Conservation (phyloP, 1,140 invertebrate genomes). For the Tetraneura akinire region DNA sequence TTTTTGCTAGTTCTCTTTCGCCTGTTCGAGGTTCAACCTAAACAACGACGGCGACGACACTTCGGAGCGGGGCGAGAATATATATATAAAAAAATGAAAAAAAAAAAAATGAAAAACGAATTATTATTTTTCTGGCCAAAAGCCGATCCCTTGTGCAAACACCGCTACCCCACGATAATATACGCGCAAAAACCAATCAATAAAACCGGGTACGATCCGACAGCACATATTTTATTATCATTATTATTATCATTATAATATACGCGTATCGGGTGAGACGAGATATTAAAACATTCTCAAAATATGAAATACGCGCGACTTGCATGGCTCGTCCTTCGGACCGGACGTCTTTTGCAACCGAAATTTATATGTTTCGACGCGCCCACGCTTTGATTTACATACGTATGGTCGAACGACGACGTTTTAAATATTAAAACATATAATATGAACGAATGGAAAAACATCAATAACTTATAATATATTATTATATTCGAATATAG, state of each 20-base stretch:
- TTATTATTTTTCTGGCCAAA: conserved; percentile 49
- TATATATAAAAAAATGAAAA: too few relatives aligned
- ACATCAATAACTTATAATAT: too few relatives aligned
- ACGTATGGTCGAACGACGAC: neutral
- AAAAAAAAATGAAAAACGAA: conserved; percentile 45
- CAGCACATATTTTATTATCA: neutral
- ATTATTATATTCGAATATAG: too few relatives aligned
- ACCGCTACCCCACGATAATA: neutral
- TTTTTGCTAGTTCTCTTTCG: neutral
- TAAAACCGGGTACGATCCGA: neutral
- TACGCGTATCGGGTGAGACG: neutral
- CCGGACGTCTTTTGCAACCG: too few relatives aligned
- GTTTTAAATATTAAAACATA: too few relatives aligned
- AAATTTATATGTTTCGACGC: neutral
- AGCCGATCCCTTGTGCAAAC: conserved; percentile 40
- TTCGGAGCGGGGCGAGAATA: neutral
- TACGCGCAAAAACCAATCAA: conserved; percentile 8
- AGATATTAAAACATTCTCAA: conserved; percentile 45
- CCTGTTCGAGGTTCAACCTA: conserved; percentile 1
- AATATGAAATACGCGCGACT: neutral
- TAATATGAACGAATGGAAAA: too few relatives aligned
- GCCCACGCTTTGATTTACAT: neutral
- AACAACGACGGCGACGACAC: neutral
- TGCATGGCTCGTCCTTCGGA: neutral
- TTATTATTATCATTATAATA: too few relatives aligned